Evolutionary conservation across 2,113 vertebrate species (phyloP).

Genomic region (Crotophaga sulcirostris): DNA sequence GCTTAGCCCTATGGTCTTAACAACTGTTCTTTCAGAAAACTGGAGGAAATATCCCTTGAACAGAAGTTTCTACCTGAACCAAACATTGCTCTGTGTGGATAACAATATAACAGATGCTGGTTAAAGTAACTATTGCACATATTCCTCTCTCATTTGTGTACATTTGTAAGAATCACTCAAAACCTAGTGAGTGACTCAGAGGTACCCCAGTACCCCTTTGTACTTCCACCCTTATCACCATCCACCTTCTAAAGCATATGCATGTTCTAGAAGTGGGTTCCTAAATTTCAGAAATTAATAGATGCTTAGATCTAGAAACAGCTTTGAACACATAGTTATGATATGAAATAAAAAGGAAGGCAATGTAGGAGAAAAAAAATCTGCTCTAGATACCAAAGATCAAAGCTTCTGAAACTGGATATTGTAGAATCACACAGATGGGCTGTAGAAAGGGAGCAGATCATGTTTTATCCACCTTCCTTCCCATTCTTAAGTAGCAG

Average conservation of each 20-base stretch:
- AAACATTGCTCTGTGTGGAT: background rate
- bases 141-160: background rate
- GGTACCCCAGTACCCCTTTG: background rate
- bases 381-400: background rate
- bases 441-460: background rate
- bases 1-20: background rate
- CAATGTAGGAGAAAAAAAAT: background rate
- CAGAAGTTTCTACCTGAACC: background rate
- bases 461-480: background rate
- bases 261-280: background rate
- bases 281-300: background rate
- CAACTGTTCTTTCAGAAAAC: background rate
- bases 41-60: background rate
- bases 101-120: too few relatives aligned
- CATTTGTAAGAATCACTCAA: background rate
- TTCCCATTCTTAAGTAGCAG: background rate
- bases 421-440: background rate
- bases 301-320: background rate
- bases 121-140: too few relatives aligned
- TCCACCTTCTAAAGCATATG: background rate
- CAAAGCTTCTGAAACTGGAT: background rate
- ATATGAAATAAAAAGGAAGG: background rate
- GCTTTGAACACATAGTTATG: background rate
- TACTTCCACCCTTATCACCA: background rate
- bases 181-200: background rate